Evolutionary conservation across 2,113 vertebrate species (phyloP).

Genomic region (Esox niger): DNA sequence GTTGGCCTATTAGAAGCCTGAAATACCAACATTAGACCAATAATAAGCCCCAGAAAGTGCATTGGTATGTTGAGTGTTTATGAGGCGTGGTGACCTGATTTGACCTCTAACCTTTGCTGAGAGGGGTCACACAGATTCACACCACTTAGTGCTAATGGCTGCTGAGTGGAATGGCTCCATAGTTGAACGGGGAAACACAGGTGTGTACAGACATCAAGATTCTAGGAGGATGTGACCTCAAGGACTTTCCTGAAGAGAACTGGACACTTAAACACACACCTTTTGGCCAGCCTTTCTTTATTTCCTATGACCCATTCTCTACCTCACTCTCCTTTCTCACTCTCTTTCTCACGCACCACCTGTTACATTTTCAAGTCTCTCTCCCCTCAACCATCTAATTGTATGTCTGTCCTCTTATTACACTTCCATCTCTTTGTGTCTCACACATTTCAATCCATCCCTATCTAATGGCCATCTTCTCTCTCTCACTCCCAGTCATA

Average conservation of each 20-base stretch:
- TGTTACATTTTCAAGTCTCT: background rate
- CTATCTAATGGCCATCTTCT: background rate
- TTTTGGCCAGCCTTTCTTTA: background rate
- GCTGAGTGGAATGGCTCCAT: slow-evolving; percentile 15
- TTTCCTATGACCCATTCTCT: background rate
- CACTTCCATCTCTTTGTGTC: slow-evolving; percentile 13
- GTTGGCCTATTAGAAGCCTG: background rate
- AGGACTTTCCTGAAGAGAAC: background rate
- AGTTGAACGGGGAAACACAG: background rate
- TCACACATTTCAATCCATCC: background rate
- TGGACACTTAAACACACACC: background rate
- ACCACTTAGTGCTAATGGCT: slow-evolving; percentile 55
- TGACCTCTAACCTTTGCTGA: slow-evolving; percentile 57
- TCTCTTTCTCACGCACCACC: background rate
- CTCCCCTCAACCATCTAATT: slow-evolving; percentile 1
- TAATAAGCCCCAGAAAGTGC: slow-evolving; percentile 32
- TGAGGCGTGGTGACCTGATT: slow-evolving; percentile 59
- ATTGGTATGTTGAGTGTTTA: slow-evolving; percentile 64
- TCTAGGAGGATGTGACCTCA: background rate
- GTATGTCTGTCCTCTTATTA: slow-evolving; percentile 22
- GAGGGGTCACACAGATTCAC: slow-evolving; percentile 29
- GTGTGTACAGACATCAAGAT: background rate
- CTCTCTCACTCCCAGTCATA: background rate
- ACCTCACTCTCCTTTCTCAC: background rate
- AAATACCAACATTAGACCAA: background rate